Conservation (phyloP, 2,888 invertebrate species). For the Ennomos fuscantarius region DNA sequence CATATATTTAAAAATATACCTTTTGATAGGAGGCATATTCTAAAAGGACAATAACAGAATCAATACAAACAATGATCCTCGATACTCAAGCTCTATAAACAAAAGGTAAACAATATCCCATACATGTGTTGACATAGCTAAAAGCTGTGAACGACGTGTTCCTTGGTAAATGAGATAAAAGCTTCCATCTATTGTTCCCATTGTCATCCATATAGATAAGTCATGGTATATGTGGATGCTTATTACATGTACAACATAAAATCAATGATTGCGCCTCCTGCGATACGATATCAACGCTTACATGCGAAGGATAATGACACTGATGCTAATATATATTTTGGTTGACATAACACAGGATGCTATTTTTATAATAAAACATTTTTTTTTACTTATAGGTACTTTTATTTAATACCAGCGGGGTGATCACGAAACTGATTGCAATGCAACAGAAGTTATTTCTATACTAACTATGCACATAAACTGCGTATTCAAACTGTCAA, state of each 20-base stretch:
- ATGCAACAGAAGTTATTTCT: no score
- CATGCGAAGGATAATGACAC: slow-evolving; percentile 56
- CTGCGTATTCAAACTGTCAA: no score
- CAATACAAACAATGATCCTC: no score
- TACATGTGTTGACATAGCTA: slow-evolving; percentile 51
- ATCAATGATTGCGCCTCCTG: slow-evolving; percentile 60
- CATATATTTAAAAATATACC: no score
- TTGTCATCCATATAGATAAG: slow-evolving; percentile 32
- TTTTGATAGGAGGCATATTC: no score
- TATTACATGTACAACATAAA: slow-evolving; percentile 46
- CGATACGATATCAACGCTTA: slow-evolving; percentile 61
- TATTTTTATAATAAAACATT: not conserved
- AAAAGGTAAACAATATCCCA: slow-evolving; percentile 6
- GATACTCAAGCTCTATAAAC: no score
- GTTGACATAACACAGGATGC: slow-evolving; percentile 43
- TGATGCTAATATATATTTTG: slow-evolving; percentile 54
- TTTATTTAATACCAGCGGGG: not conserved
- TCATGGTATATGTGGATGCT: slow-evolving; percentile 20
- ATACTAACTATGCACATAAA: no score
- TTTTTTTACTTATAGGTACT: not conserved
- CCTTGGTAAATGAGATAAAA: slow-evolving; percentile 49
- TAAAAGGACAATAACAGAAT: no score
- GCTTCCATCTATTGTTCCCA: slow-evolving; percentile 40
- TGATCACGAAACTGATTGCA: no score
- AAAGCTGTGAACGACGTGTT: slow-evolving; percentile 52